A percentile compares a stretch with the other conserved stretches of the same genome.
phyloP scores from a whole-genome alignment of 2,113 vertebrate genomes.

The Naja naja region DNA sequence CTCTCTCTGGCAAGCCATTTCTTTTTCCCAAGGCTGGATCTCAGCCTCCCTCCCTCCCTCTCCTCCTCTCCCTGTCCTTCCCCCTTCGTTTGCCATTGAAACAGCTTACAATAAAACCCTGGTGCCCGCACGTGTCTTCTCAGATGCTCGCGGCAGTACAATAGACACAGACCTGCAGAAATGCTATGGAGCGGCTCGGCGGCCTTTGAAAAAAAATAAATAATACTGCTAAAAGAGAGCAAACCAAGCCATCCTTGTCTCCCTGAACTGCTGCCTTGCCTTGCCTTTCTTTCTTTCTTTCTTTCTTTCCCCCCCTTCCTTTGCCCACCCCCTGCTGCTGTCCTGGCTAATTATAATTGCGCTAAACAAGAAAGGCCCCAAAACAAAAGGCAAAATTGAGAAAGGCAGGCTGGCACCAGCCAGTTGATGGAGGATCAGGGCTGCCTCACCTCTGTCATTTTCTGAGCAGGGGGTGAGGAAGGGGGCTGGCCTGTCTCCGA shows the following conservation, averaged over 20 bases:
- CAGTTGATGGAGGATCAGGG: conserved; percentile 50
- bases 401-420: conserved; percentile 38
- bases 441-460: conserved; percentile 51
- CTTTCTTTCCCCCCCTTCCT: too few species aligned
- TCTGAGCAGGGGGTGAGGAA: conserved; percentile 11
- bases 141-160: conserved; percentile 57
- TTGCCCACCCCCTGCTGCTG: conserved; percentile 23
- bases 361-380: conserved; percentile 42
- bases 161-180: conserved; percentile 58
- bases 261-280: neutral
- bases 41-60: neutral
- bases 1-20: conserved; percentile 25
- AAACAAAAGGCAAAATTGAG: conserved; percentile 32
- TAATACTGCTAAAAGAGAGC: neutral
- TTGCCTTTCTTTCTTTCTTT: conserved; percentile 18
- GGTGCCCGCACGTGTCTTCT: conserved; percentile 55
- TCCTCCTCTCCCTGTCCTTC: neutral
- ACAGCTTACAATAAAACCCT: conserved; percentile 61
- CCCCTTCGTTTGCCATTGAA: conserved; percentile 60
- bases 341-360: conserved; percentile 48
- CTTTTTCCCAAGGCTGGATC: conserved; percentile 41
- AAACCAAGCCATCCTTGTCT: conserved; percentile 21
- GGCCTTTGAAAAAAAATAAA: conserved; percentile 42
- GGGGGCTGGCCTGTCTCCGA: too few species aligned
- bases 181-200: conserved; percentile 13